Evolutionary conservation across 2,888 invertebrate genomes (phyloP).

Genomic region (Phortica okadai): DNA sequence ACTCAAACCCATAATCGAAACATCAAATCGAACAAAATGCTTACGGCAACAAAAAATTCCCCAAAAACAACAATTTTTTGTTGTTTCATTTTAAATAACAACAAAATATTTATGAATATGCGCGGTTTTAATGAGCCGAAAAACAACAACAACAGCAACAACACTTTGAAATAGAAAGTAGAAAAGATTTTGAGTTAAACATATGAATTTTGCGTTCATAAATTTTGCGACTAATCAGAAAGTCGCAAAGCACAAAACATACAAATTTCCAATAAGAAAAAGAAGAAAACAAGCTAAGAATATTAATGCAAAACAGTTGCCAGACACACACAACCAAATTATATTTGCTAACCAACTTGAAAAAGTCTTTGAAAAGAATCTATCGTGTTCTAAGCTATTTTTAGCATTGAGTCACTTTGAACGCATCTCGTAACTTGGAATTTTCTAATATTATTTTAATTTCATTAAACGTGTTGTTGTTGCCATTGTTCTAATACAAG

Average conservation of each 20-base stretch:
- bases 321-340: neutral
- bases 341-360: neutral
- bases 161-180: slow-evolving; percentile 59
- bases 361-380: neutral
- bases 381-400: slow-evolving; percentile 47
- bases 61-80: neutral
- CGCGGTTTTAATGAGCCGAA: neutral
- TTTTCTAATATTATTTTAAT: slow-evolving; percentile 5
- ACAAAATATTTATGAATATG: neutral
- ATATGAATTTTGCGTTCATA: neutral
- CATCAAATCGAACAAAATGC: slow-evolving; percentile 37
- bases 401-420: slow-evolving; percentile 60
- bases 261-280: neutral
- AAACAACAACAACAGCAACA: slow-evolving; percentile 9
- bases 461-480: slow-evolving; percentile 25
- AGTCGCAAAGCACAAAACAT: too few species aligned
- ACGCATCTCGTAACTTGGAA: slow-evolving; percentile 53
- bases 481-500: neutral
- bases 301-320: slow-evolving; percentile 54
- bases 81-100: neutral
- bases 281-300: slow-evolving; percentile 30
- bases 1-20: slow-evolving; percentile 3
- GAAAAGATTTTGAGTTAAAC: slow-evolving; percentile 45
- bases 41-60: slow-evolving; percentile 38
- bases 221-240: neutral